These are phyloP conservation scores for Apodemia hepburni DNA, from an alignment of 2,888 invertebrate genomes.

Conservation along the genomic window DNA sequence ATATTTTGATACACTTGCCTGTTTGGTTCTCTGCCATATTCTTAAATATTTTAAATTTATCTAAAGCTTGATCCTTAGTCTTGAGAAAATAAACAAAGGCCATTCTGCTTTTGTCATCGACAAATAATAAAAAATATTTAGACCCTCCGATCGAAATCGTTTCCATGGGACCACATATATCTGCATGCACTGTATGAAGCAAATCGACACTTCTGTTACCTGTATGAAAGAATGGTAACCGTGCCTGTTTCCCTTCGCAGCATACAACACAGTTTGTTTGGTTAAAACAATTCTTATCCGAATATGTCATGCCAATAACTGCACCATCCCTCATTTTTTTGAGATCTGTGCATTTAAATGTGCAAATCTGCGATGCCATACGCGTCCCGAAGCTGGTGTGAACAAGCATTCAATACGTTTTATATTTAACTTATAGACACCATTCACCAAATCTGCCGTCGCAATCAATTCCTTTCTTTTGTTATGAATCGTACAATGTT, in stretches of 20 bases:
- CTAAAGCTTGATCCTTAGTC: neutral
- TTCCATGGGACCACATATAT: neutral
- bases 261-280: neutral
- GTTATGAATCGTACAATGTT: too few relatives aligned
- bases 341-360: neutral
- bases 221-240: neutral
- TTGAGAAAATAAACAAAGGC: neutral
- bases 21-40: neutral
- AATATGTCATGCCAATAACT: neutral
- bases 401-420: neutral
- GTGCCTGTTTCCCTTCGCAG: neutral
- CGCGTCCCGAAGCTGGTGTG: neutral
- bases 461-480: too few relatives aligned
- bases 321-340: neutral
- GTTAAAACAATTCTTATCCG: neutral
- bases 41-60: neutral
- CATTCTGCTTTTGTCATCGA: neutral
- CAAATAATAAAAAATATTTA: neutral
- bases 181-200: neutral
- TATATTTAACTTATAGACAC: neutral
- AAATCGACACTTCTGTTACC: constrained; percentile 1
- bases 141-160: neutral
- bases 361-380: neutral
- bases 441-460: too few relatives aligned
- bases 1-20: neutral